Evolutionary conservation across 2,888 invertebrate species (phyloP), one percentile per base, ranked within the genome.

Genomic region (Drosophila engyochracea): DNA sequence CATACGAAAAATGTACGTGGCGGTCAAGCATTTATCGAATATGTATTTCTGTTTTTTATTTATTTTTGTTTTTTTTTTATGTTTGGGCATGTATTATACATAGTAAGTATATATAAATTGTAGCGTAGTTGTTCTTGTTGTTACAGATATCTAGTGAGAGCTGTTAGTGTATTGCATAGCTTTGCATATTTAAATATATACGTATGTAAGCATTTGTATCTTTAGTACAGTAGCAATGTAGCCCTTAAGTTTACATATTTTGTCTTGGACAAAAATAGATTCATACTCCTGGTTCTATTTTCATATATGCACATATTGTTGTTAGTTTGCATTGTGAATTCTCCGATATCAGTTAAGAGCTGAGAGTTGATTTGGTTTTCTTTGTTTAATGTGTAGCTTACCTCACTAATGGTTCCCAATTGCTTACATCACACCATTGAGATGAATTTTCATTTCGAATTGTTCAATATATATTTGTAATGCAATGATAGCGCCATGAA

Each of bases 391-490:
- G 93, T 93, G 93, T 93, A 93, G 93, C 93, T 93, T 92, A 93
- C 93, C 93, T 93, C 90, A 92, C 93, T 93, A 93, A 93, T 93
- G 93, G 93, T 93, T 93, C 93, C 93, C 93, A 93, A 93, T 93
- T 93, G 93, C 93, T 93, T 92, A 87, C 92, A 82, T 91, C 93
- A 93, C 93, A 93, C 93, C 93, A 93, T 93, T 92, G 74, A 91
- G 91, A 91, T 92, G 91, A 81, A 82, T 82, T 91, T 83, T 81
- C 76, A 72, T 74, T 79, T 84, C 74, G 70, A 77, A 77, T 89
- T 73, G 68, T 63, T 81, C 60, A 76, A 75, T 79, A 19, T 81
- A 30, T 31, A 41, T 58, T 82, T 79, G 76, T 82, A 84, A 90
- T 90, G 89, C 89, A 80, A 85, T 89, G 85, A 83, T 87, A 91